A percentile compares a stretch with the other conserved stretches of the same genome.
Evolutionary conservation across 2,797 vertebrate genomes (phyloP).

Genomic region (Liparis tanakae): DNA sequence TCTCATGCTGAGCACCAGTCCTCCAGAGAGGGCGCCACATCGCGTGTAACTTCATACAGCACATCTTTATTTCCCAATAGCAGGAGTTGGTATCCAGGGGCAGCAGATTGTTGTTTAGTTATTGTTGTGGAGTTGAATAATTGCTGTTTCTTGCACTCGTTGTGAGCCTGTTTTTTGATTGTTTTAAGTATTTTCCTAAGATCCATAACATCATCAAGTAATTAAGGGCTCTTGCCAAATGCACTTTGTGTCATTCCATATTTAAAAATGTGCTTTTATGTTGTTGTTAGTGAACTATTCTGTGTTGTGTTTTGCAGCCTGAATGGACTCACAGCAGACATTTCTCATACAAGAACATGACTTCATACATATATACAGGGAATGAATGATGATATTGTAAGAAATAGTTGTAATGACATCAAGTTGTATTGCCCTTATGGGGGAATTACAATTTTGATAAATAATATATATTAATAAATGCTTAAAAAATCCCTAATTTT

Average conservation of each 20-base stretch:
- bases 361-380: neutral
- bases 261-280: neutral
- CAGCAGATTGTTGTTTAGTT: conserved; percentile 32
- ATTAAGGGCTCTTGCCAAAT: neutral
- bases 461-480: neutral
- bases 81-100: conserved; percentile 36
- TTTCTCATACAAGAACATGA: neutral
- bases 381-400: neutral
- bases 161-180: neutral
- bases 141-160: neutral
- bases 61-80: conserved; percentile 36
- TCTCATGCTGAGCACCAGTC: neutral
- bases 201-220: neutral
- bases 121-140: neutral
- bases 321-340: neutral
- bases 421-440: neutral
- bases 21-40: conserved; percentile 58
- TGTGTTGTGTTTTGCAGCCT: neutral
- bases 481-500: neutral
- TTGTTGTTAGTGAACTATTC: neutral
- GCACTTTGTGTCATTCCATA: neutral
- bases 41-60: conserved; percentile 8
- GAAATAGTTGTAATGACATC: neutral
- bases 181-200: neutral
- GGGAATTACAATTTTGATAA: neutral